Conservation (phyloP, 2,888 invertebrate species). For the Rhingia campestris region DNA sequence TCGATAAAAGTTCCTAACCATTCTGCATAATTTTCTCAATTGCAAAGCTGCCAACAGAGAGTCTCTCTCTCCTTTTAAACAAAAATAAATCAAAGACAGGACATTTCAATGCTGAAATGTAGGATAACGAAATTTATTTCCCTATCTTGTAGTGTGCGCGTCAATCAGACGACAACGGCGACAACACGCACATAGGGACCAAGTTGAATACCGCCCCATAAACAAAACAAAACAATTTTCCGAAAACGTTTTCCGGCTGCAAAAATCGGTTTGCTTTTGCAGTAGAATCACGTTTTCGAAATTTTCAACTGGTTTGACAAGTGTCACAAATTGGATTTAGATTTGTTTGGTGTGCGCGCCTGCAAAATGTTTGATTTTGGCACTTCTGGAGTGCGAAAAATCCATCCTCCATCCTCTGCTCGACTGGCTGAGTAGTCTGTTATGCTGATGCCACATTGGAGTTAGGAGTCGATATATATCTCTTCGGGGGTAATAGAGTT, state of each 20-base stretch:
- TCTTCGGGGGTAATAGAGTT: conserved; percentile 24
- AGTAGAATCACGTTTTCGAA: conserved; percentile 70
- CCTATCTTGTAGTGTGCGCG: conserved; percentile 57
- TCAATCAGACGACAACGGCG: conserved; percentile 51
- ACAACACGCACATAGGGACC: background rate
- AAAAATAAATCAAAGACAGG: conserved; percentile 59
- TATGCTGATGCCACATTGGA: conserved; percentile 35
- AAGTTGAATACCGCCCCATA: conserved; percentile 1
- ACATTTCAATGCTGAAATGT: conserved; percentile 16
- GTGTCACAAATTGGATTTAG: conserved; percentile 73
- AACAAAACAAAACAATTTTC: conserved; percentile 10
- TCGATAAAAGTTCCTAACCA: conserved; percentile 10
- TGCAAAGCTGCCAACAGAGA: conserved; percentile 39
- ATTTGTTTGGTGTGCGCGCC: conserved; percentile 68
- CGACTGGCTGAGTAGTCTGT: background rate
- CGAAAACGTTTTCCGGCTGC: background rate
- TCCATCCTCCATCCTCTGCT: background rate
- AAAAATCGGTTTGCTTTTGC: conserved; percentile 46
- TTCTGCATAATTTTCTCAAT: conserved; percentile 36
- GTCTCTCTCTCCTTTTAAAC: conserved; percentile 9
- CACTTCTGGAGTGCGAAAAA: conserved; percentile 32
- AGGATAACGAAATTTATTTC: conserved; percentile 57
- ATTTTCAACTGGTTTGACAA: conserved; percentile 73
- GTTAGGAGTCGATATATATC: conserved; percentile 4
- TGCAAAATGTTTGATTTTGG: conserved; percentile 72